Conservation (phyloP, 2,888 invertebrate genomes). For the Chromoteleia sp. region DNA sequence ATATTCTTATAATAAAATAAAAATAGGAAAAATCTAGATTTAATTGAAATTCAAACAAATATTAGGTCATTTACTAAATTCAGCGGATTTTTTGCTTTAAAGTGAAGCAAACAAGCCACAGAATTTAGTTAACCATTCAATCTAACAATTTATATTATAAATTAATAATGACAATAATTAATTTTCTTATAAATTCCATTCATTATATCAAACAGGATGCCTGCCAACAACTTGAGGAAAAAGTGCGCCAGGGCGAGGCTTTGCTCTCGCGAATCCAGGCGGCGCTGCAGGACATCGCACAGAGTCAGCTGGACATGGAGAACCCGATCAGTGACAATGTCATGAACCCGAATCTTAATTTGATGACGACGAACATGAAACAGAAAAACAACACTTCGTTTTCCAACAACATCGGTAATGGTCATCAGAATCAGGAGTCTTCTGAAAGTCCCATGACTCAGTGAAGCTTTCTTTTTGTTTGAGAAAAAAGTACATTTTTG, state of each 20-base stretch:
- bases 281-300: conserved; percentile 96
- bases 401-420: conserved; percentile 59
- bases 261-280: conserved; percentile 95
- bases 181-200: too few relatives aligned
- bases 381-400: conserved; percentile 77
- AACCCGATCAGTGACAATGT: conserved; percentile 86
- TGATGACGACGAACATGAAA: conserved; percentile 74
- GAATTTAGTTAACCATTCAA: too few relatives aligned
- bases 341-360: conserved; percentile 79
- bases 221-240: conserved; percentile 92
- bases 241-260: conserved; percentile 94
- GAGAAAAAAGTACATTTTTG: not conserved
- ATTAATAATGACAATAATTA: too few relatives aligned
- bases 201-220: conserved; percentile 88
- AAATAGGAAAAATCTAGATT: too few relatives aligned
- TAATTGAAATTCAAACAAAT: too few relatives aligned
- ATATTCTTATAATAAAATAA: too few relatives aligned
- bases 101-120: too few relatives aligned
- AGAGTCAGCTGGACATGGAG: conserved; percentile 95
- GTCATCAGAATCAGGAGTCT: conserved; percentile 42
- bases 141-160: not conserved
- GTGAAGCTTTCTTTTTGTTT: conserved; percentile 1
- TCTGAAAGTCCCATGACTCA: conserved; percentile 46
- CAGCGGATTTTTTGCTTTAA: too few relatives aligned
- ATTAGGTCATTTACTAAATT: too few relatives aligned